Evolutionary conservation across 2,888 invertebrate species (phyloP).

Genomic region (Lepetodrilus schrolli): DNA sequence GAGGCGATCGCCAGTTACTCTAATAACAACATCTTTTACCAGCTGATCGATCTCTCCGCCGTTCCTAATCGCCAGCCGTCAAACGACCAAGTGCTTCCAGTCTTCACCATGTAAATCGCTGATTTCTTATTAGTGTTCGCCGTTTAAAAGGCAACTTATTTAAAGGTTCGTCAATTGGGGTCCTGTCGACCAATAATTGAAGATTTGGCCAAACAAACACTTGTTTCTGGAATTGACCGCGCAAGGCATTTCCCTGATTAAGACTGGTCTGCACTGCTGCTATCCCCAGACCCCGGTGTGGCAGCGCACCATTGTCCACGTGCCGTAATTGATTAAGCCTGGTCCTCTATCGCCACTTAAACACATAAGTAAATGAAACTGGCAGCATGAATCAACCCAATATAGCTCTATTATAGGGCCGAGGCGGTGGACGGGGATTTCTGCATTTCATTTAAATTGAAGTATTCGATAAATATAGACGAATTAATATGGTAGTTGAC

Average conservation of each 20-base stretch:
- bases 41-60: neutral
- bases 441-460: constrained; percentile 30
- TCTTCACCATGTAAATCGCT: constrained; percentile 26
- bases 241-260: constrained; percentile 42
- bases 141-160: constrained; percentile 43
- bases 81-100: constrained; percentile 6
- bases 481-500: constrained; percentile 38
- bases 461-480: constrained; percentile 34
- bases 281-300: constrained; percentile 40
- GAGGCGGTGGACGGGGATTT: constrained; percentile 21
- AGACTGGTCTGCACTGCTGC: constrained; percentile 35
- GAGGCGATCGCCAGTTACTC: constrained; percentile 20
- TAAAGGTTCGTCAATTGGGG: constrained; percentile 34
- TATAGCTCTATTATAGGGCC: constrained; percentile 31
- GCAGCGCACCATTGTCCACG: constrained; percentile 41
- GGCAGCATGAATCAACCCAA: constrained; percentile 30
- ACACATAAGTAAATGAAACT: constrained; percentile 48
- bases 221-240: constrained; percentile 41
- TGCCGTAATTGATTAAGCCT: constrained; percentile 47
- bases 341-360: constrained; percentile 41
- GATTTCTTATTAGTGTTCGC: constrained; percentile 34
- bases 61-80: constrained; percentile 24
- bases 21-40: constrained; percentile 37
- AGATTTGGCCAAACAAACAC: constrained; percentile 47
- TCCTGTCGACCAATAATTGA: constrained; percentile 40